Evolutionary conservation across 2,113 vertebrate species (phyloP), one percentile per base, ranked within the genome.

Genomic region (Pipa parva): DNA sequence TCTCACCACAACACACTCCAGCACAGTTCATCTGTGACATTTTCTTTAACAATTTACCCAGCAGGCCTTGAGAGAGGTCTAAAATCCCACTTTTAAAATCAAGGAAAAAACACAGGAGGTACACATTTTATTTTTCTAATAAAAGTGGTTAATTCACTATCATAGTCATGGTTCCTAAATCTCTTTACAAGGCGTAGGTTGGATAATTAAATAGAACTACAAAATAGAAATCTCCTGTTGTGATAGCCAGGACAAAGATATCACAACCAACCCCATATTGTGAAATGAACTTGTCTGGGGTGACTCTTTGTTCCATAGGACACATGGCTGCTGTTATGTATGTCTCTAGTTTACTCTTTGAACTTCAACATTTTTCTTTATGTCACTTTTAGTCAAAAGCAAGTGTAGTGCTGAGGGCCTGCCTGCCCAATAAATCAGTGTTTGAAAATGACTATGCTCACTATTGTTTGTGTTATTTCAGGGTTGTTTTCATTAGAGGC

Each of bases 191-290:
- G 2, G 31, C 3, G 33, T 3, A 31, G 29, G n/a, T 11, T 36
- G 15, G 2, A 36, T 7, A 36, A 36, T 36, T 3, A 9, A 36
- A 36, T 36, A 13, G 10, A 36, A 13, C 15, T 1, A 36, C 10
- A 36, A 46, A 46, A 45, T 5, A 45, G 11, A 2, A 13, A 45
- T 15, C 13, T 10, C 17, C 5, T 17, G 15, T 46, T 17, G 4
- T 20, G 42, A 18, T 1, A 46, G 42, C n/a, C 20, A 49, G 46
- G 39, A 42, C n/a, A 49, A 49, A 49, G 4, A 45, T 4, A 13
- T 39, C 7, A 42, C 20, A 22, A 72, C 83, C 5, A 22, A 89
- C 89, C 85, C 90, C 78, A 0, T 83, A 84, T 75, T 77, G 83
- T 29, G 80, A 63, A 71, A 84, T 29, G 33, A 76, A 72, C 49